Evolutionary conservation across 1,140 invertebrate species (phyloP).

Genomic region (Neodiprion pinetum): DNA sequence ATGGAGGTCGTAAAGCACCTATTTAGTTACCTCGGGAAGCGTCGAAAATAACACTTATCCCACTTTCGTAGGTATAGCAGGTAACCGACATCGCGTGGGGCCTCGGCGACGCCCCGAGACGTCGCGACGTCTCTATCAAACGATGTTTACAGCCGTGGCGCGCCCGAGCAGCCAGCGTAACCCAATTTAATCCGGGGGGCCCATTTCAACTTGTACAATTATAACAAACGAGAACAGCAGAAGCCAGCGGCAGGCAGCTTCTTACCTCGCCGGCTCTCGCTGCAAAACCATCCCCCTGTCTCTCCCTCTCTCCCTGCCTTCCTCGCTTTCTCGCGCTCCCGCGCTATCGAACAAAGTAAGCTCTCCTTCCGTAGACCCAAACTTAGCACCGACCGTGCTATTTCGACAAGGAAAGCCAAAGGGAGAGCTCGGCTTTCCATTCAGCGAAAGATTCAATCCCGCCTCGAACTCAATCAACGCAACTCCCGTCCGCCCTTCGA

Average conservation of each 20-base stretch:
- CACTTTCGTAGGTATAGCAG: neutral
- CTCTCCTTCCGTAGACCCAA: neutral
- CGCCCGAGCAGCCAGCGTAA: neutral
- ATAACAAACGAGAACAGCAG: constrained; percentile 4
- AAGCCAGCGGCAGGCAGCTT: neutral
- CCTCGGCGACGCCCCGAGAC: neutral
- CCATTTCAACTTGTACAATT: constrained; percentile 4
- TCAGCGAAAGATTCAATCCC: neutral
- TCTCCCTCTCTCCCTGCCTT: too few species aligned
- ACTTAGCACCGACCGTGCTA: neutral
- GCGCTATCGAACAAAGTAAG: neutral
- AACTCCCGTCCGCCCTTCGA: neutral
- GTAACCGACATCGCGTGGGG: neutral
- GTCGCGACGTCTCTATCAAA: constrained; percentile 1
- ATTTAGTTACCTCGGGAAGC: neutral
- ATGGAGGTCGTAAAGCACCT: neutral
- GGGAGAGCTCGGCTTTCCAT: neutral
- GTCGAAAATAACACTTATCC: constrained; percentile 5
- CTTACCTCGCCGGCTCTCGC: neutral
- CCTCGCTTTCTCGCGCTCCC: too few species aligned
- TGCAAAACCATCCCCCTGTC: neutral
- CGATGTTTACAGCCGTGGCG: neutral
- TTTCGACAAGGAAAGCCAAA: neutral
- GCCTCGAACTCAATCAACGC: neutral
- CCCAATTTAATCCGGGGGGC: constrained; percentile 1